Conservation (phyloP, 2,888 invertebrate species). For the Eueremaeus valkanovi region DNA sequence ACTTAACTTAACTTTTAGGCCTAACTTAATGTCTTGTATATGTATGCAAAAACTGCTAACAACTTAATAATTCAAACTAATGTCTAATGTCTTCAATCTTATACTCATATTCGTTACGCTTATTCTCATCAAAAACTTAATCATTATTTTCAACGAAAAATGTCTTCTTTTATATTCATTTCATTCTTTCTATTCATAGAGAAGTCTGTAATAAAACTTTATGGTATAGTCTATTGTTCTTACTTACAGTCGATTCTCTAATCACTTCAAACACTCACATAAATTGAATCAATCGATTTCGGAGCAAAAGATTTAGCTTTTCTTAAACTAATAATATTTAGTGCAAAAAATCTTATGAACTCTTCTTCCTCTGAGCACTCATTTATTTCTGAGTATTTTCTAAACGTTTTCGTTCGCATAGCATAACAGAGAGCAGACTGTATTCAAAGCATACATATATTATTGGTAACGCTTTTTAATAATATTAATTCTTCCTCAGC, state of each 20-base stretch:
- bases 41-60: not conserved
- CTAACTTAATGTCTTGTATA: not conserved
- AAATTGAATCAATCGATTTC: not conserved
- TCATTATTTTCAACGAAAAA: not conserved
- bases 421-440: not conserved
- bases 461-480: not conserved
- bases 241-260: not conserved
- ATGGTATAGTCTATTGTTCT: not conserved
- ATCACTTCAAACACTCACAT: not conserved
- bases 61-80: conserved; percentile 8
- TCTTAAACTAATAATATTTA: conserved; percentile 12
- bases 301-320: not conserved
- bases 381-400: not conserved
- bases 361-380: not conserved
- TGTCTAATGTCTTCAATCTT: not conserved
- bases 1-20: not conserved
- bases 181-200: not conserved
- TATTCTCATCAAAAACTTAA: not conserved
- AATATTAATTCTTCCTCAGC: not conserved
- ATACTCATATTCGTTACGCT: not conserved
- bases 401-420: not conserved
- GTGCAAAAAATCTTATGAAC: not conserved
- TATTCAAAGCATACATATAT: not conserved
- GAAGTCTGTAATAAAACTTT: conserved; percentile 11
- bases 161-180: not conserved